phyloP scores from a whole-genome alignment of 2,797 vertebrate species.

The Eidolon dupreanum region DNA sequence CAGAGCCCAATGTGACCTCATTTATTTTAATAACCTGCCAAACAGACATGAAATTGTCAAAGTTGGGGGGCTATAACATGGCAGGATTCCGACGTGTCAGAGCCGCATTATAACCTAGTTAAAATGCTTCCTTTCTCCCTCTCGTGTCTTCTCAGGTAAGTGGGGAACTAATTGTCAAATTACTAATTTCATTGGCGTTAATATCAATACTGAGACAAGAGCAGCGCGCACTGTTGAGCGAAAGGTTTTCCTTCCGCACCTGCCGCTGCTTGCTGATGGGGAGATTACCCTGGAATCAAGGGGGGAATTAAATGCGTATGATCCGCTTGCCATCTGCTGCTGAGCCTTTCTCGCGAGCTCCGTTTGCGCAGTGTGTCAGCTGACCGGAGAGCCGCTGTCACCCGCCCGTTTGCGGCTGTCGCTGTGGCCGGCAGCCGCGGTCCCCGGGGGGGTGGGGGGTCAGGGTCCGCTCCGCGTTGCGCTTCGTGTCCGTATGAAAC shows the following conservation, averaged over 20 bases:
- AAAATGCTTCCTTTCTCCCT: slow-evolving; percentile 88
- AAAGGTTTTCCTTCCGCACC: slow-evolving; percentile 47
- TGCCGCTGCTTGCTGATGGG: slow-evolving; percentile 41
- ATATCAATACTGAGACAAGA: slow-evolving; percentile 84
- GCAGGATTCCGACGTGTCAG: slow-evolving; percentile 95
- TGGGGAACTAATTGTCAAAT: slow-evolving; percentile 91
- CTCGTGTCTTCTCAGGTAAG: slow-evolving; percentile 89
- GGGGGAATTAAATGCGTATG: slow-evolving; percentile 50
- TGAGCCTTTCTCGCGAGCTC: slow-evolving; percentile 17
- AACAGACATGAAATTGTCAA: slow-evolving; percentile 98
- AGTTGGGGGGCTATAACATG: slow-evolving; percentile 94
- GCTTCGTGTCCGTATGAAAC: too few relatives aligned
- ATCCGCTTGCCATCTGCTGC: slow-evolving; percentile 35
- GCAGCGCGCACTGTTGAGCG: slow-evolving; percentile 72
- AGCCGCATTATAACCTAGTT: slow-evolving; percentile 93
- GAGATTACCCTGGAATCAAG: slow-evolving; percentile 64
- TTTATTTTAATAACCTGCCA: slow-evolving; percentile 99
- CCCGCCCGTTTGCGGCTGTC: background rate
- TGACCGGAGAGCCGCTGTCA: background rate
- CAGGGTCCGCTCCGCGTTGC: too few relatives aligned
- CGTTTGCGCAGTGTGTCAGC: background rate
- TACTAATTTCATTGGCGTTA: slow-evolving; percentile 90
- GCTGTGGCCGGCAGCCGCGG: too few relatives aligned
- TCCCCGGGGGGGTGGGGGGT: too few relatives aligned
- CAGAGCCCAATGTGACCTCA: slow-evolving; percentile 93